Conservation (phyloP, 2,797 vertebrate species). For the Anas capensis region DNA sequence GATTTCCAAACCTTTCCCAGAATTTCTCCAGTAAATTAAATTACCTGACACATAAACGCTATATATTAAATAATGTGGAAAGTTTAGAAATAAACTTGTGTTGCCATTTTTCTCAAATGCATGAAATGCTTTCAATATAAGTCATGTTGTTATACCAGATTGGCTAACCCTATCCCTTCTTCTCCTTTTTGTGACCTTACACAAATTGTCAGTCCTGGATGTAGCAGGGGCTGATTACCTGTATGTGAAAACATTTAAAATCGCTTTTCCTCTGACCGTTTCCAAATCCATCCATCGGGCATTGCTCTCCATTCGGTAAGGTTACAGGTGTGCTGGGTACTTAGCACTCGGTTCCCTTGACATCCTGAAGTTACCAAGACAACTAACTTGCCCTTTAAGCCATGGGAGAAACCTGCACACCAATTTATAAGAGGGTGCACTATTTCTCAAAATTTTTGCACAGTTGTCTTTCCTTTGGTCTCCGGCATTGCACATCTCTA, state of each 20-base stretch:
- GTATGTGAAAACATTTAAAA: not conserved
- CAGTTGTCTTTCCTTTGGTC: not conserved
- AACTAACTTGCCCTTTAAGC: not conserved
- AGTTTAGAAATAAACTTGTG: conserved; percentile 43
- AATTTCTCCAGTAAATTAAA: conserved; percentile 44
- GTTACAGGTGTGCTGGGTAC: not conserved
- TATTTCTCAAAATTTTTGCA: not conserved
- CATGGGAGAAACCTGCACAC: rapidly evolving
- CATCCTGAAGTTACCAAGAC: not conserved
- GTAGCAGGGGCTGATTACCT: not conserved
- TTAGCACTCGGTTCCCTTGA: not conserved
- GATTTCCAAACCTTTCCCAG: conserved; percentile 23
- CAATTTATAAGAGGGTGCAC: rapidly evolving
- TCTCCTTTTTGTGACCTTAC: not conserved
- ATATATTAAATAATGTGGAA: conserved; percentile 4
- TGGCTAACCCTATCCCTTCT: conserved; percentile 39
- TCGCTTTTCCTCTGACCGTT: not conserved
- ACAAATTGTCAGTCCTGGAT: not conserved
- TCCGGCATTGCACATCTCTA: not conserved
- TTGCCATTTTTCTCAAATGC: rapidly evolving
- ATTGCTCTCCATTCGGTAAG: not conserved
- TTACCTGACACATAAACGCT: not conserved
- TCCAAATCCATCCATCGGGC: not conserved
- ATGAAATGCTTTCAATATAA: rapidly evolving
- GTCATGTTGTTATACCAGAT: not conserved